phyloP scores from a whole-genome alignment of 2,797 vertebrate genomes.

The Phrynocephalus vlangalii region DNA sequence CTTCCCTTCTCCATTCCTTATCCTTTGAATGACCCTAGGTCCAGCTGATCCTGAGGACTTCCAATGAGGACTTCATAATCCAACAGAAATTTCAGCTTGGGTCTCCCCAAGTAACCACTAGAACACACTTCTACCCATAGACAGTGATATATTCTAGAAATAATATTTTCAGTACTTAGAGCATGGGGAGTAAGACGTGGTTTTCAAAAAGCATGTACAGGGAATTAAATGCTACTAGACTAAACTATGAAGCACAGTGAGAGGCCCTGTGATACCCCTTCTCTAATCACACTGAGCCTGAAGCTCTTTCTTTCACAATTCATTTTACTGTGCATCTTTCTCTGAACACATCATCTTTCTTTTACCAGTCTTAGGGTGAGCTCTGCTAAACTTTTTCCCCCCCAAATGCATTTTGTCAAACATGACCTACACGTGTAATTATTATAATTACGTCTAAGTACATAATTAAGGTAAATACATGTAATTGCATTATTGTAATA shows the following conservation, averaged over 20 bases:
- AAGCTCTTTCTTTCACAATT: constrained; percentile 28
- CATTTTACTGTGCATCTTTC: constrained; percentile 13
- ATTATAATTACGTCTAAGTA: constrained; percentile 61
- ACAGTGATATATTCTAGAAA: constrained; percentile 30
- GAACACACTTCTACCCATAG: too few species aligned
- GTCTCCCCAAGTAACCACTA: background rate
- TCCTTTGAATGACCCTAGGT: background rate
- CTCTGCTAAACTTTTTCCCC: constrained; percentile 30
- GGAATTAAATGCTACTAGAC: constrained; percentile 23
- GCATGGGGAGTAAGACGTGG: background rate
- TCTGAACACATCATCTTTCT: constrained; percentile 23
- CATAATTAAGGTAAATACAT: constrained; percentile 63
- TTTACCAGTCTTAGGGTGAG: constrained; percentile 42
- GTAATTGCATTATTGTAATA: constrained; percentile 68
- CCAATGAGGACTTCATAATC: background rate
- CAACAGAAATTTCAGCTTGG: background rate
- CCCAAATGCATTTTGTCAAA: constrained; percentile 50
- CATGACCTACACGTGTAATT: constrained; percentile 66
- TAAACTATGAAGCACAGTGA: constrained; percentile 1
- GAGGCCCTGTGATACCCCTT: background rate
- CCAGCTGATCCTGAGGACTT: background rate
- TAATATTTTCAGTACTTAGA: background rate
- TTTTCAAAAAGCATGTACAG: background rate
- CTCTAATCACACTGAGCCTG: background rate
- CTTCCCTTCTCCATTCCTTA: background rate